Evolutionary conservation across 1,140 invertebrate genomes (phyloP).

Genomic region (Drosophila albomicans): DNA sequence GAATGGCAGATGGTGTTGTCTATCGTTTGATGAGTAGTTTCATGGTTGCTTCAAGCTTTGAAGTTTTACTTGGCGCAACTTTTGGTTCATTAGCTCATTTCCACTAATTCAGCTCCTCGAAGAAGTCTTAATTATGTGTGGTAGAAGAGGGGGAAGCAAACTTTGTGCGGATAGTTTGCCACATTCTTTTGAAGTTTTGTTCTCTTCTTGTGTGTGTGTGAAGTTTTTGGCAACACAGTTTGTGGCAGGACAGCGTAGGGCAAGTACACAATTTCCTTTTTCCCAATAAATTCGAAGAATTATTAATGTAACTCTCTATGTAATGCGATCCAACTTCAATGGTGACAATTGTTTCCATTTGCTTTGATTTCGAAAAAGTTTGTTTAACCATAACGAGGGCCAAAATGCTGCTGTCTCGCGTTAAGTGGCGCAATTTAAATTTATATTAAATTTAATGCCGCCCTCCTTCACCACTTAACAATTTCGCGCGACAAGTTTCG

Average conservation of each 20-base stretch:
- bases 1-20: conserved; percentile 68
- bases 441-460: conserved; percentile 39
- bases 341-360: background rate
- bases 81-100: conserved; percentile 74
- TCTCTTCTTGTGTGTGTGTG: conserved; percentile 16
- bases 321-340: background rate
- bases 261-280: conserved; percentile 3
- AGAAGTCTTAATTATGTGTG: conserved; percentile 68
- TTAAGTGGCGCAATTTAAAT: conserved; percentile 22
- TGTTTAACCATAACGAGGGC: background rate
- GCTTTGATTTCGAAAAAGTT: conserved; percentile 12
- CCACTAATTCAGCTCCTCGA: conserved; percentile 55
- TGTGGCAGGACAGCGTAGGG: conserved; percentile 14
- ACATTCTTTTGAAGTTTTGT: conserved; percentile 48
- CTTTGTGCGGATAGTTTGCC: conserved; percentile 27
- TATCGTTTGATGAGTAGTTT: conserved; percentile 35
- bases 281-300: background rate
- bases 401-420: background rate
- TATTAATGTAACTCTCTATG: background rate
- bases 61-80: conserved; percentile 61
- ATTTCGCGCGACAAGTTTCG: conserved; percentile 20
- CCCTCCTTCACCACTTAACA: conserved; percentile 11
- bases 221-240: conserved; percentile 25
- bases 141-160: conserved; percentile 9
- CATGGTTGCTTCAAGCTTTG: conserved; percentile 45